Base-by-base conservation (phyloP, 1,140 invertebrate species). In the Piezodorus guildinii region DNA sequence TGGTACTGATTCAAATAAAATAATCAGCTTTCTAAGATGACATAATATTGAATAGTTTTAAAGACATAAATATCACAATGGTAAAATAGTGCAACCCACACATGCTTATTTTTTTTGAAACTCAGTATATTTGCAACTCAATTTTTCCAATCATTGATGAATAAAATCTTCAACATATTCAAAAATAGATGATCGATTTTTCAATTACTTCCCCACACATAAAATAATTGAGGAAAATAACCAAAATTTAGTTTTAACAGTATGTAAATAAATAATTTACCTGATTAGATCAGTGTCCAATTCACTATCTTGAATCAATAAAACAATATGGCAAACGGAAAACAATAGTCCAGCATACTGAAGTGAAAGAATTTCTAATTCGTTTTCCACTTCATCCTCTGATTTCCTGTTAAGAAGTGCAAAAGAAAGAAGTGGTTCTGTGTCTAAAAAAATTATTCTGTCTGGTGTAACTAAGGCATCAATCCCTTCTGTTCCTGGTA, bases 291-390 rank as follows among this genome's bases (percentile, higher is more conserved):
- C 86, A 2, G 81, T 81, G 76, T 93, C 90, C 19, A 86, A 78
- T 72, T 90, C 90, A 84, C 86, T 91, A 72, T 95, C 91, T 71
- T 94, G 85, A 0, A 90, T 84, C 56, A 92, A 80, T 62, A 96
- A 79, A 5, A 95, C 78, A 0, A 93, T 80, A 74, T 96, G 91
- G 72, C 91, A 94, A n/a, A 94, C 85, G 15, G 87, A 86, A 74
- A 94, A 83, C 25, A 95, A 73, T 73, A 91, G 91, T 10, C 90
- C 85, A 23, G 87, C 80, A 58, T 90, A 78, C 72, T 95, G 90
- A 19, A 94, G 73, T 16, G 85, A 85, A 66, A 88, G 83, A 27
- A 89, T 76, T 73, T 88, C 84, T 60, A 84, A 76, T 14, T 80
- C 81, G 66, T 80, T 82, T 72, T 87, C 85, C 21, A 77, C 74